Percentiles rank a stretch among this genome's conserved stretches.
These are phyloP conservation scores for Huso huso DNA, from an alignment of 2,797 vertebrate species.

Conservation along the genomic window DNA sequence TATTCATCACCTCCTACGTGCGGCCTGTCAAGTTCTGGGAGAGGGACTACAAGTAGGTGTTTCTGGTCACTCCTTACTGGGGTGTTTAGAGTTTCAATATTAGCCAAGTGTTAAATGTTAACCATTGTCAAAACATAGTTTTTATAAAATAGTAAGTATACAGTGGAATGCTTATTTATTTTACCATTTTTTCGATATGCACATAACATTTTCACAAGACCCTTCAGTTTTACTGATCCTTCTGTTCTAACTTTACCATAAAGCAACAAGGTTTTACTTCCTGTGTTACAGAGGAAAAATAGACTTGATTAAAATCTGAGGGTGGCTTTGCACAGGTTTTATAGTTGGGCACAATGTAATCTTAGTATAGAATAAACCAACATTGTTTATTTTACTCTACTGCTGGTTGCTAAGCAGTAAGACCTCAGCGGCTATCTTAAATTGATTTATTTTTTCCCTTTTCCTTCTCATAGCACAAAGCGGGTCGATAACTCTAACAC, in stretches of 20 bases:
- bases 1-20: conserved; percentile 96
- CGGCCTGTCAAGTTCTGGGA: conserved; percentile 98
- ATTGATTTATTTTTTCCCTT: conserved; percentile 15
- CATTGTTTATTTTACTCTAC: neutral
- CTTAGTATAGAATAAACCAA: neutral
- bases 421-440: neutral
- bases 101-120: neutral
- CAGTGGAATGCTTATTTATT: neutral
- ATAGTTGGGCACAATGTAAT: neutral
- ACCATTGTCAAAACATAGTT: conserved; percentile 1
- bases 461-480: conserved; percentile 65
- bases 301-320: too few relatives aligned
- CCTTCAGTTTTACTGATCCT: too few relatives aligned
- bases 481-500: conserved; percentile 97
- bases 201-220: neutral
- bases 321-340: too few relatives aligned
- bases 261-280: too few relatives aligned
- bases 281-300: too few relatives aligned
- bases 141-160: neutral
- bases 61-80: neutral
- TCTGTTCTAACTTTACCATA: too few relatives aligned
- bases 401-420: too few relatives aligned
- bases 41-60: conserved; percentile 89
- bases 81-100: neutral
- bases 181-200: neutral